phyloP scores from a whole-genome alignment of 2,113 vertebrate species.

The Falco punctatus region DNA sequence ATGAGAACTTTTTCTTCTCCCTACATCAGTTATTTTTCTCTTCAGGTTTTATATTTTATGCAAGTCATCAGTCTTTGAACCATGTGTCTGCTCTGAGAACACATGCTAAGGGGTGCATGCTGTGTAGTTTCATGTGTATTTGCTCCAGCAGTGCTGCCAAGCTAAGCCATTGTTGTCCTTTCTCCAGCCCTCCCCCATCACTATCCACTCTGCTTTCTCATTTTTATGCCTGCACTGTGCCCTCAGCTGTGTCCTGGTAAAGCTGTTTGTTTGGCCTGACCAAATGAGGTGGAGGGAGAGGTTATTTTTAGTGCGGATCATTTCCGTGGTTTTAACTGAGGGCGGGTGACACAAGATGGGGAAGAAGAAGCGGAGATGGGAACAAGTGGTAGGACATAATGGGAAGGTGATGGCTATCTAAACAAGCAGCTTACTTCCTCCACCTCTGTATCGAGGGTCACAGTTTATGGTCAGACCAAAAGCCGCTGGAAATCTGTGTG shows the following conservation, averaged over 20 bases:
- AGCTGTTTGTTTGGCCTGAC: conserved; percentile 2
- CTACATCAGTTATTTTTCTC: background rate
- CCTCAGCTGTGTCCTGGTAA: background rate
- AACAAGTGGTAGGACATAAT: background rate
- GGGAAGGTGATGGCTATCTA: background rate
- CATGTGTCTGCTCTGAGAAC: background rate
- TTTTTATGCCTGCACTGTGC: background rate
- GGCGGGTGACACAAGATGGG: background rate
- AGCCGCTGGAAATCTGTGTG: background rate
- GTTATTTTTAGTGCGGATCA: background rate
- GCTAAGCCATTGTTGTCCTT: background rate
- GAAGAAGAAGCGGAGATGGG: background rate
- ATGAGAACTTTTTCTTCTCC: background rate
- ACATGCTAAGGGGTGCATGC: background rate
- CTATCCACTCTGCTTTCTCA: background rate
- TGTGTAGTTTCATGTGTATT: background rate
- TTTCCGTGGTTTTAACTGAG: background rate
- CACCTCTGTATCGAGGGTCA: background rate
- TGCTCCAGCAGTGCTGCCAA: background rate
- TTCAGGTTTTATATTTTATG: background rate
- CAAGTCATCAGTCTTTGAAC: background rate
- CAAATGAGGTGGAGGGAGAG: conserved; percentile 3
- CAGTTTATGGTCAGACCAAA: background rate
- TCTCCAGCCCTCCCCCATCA: background rate
- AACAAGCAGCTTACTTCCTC: background rate